Conservation (phyloP, 2,797 vertebrate genomes). For the Acrossocheilus fasciatus region DNA sequence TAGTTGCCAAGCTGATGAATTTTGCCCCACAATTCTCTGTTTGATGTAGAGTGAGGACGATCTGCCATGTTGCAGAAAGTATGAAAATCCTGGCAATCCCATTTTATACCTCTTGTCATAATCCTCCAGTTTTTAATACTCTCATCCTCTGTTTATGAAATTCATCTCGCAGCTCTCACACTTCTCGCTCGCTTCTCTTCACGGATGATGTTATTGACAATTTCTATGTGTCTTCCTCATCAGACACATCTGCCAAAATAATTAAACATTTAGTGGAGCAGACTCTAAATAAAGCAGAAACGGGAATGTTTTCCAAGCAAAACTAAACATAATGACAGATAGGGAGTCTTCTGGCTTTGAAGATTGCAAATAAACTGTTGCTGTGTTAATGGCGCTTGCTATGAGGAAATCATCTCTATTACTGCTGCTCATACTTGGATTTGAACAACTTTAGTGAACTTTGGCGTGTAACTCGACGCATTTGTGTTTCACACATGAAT, state of each 20-base stretch:
- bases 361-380: conserved; percentile 19
- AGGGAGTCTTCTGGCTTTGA: conserved; percentile 32
- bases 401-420: neutral
- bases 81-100: conserved; percentile 61
- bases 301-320: conserved; percentile 38
- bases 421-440: neutral
- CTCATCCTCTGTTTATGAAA: conserved; percentile 69
- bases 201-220: conserved; percentile 57
- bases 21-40: conserved; percentile 54
- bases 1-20: conserved; percentile 55
- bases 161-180: conserved; percentile 61
- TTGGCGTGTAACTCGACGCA: neutral
- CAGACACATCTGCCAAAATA: conserved; percentile 55
- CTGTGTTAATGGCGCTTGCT: neutral
- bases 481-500: neutral
- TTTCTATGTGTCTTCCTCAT: conserved; percentile 20
- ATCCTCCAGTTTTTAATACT: conserved; percentile 64
- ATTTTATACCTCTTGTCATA: conserved; percentile 68
- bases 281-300: conserved; percentile 56
- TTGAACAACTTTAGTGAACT: neutral
- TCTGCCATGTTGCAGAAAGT: conserved; percentile 53
- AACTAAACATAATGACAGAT: conserved; percentile 50
- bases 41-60: conserved; percentile 49
- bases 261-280: conserved; percentile 53
- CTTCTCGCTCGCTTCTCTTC: conserved; percentile 29